Conservation (phyloP, 2,797 vertebrate genomes). For the Dryobates pubescens region DNA sequence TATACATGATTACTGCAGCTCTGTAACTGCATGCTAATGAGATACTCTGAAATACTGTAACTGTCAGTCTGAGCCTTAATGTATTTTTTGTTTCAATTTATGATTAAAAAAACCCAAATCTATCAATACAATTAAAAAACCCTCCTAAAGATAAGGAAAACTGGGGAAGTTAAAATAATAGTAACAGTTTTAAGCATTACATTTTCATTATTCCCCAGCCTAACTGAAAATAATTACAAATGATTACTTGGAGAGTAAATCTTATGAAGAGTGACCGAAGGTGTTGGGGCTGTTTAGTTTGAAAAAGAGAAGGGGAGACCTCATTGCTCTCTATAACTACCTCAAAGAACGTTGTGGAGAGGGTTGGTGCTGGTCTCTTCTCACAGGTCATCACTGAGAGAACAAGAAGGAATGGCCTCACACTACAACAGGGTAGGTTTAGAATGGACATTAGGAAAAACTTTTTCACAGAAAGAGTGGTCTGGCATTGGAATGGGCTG, state of each 20-base stretch:
- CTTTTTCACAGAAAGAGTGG: no score
- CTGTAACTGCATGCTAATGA: neutral
- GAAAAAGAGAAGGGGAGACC: no score
- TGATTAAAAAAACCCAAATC: neutral
- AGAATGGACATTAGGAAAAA: no score
- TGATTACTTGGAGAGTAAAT: neutral
- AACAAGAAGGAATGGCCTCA: no score
- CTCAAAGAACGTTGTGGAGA: no score
- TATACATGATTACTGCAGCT: neutral
- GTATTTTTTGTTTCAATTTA: neutral
- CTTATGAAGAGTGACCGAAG: no score
- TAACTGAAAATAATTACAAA: neutral
- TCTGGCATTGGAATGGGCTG: no score
- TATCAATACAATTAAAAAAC: neutral
- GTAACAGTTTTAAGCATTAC: neutral
- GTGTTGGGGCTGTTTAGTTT: no score
- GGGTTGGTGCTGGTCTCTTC: no score
- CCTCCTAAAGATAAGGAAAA: neutral
- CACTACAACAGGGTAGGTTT: no score
- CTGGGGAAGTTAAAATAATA: neutral
- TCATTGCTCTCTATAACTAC: no score
- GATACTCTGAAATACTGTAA: neutral
- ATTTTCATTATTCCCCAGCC: neutral
- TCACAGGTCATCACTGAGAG: no score
- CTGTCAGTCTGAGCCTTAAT: neutral